Base-by-base conservation (phyloP, 2,113 vertebrate genomes). In the Trachemys scripta region DNA sequence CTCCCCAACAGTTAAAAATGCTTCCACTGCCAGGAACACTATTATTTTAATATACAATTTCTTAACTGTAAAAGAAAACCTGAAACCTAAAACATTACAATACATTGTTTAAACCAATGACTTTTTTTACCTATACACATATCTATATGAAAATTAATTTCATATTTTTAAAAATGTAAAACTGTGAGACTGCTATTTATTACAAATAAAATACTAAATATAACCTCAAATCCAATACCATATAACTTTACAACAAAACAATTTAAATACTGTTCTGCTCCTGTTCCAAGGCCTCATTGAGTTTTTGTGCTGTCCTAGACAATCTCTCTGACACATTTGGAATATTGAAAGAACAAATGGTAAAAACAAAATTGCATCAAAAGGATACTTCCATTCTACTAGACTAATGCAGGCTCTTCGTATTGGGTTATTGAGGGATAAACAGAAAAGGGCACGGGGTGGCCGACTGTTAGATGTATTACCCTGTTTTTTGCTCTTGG, bases 311-410 rank as follows among this genome's bases (percentile, higher is more conserved):
- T 79, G 56, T 88, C 24, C 86, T 76, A 84, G 87, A 96, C 65
- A 87, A 87, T 59, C n/a, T 47, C 85, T 81, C 93, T 78, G 35
- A 90, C 2, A 83, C 9, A 5, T 54, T 14, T 72, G 82, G 45
- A 82, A 89, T 83, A 90, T 0, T 0, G 6, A 92, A 92, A 75
- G 80, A 93, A 91, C 80, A 96, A 80, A 93, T 6, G 6, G 57
- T 84, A 54, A 93, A 94, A 92, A 88, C 10, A n/a, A 50, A 85
- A 95, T 27, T 54, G 25, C 35, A 51, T 82, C 76, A 96, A 99
- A 99, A 99, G 99, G 99, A 99, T 99, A 99, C 99, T 99, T 99
- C 99, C 99, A 99, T 99, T 99, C 99, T 98, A 99, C 99, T 97
- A 99, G 98, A 98, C 99, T 99, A 98, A 99, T 99, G 98, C 99